Evolutionary conservation across 2,113 vertebrate species (phyloP).

Genomic region (Acrocephalus arundinaceus): DNA sequence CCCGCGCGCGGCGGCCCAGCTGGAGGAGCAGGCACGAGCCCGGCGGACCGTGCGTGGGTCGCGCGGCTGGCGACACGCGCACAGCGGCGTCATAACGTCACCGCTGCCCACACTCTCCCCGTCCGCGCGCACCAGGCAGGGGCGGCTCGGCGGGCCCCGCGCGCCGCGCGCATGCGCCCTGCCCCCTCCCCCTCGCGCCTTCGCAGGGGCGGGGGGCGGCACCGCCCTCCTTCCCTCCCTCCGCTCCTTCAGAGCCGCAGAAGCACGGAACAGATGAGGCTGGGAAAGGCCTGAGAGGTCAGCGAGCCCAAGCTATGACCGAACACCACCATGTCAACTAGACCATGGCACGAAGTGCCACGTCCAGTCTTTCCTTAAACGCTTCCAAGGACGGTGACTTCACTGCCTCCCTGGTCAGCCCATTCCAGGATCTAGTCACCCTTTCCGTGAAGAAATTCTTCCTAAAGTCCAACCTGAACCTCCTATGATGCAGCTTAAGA

Average conservation of each 20-base stretch:
- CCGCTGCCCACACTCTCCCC: constrained; percentile 1
- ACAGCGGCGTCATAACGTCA: constrained; percentile 53
- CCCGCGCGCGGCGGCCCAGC: neutral
- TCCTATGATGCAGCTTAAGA: neutral
- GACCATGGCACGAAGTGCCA: neutral
- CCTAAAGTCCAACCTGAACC: no score
- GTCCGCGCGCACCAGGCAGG: neutral
- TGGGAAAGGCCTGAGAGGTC: accelerated
- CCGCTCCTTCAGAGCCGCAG: accelerated
- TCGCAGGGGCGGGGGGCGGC: neutral
- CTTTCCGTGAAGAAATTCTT: neutral
- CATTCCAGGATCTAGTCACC: neutral
- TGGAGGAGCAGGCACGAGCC: constrained; percentile 3
- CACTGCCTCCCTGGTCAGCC: neutral
- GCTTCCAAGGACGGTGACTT: neutral
- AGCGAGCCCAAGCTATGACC: accelerated
- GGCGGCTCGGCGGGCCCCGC: neutral
- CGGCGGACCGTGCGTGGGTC: constrained; percentile 36
- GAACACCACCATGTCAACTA: neutral
- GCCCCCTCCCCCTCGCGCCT: neutral
- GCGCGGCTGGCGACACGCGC: constrained; percentile 45
- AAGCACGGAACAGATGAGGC: accelerated
- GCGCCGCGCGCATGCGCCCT: constrained; percentile 14
- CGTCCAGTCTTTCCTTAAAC: neutral
- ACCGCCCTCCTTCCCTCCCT: neutral